Conservation (phyloP, 2,888 invertebrate genomes). For the Keiferia lycopersicella region DNA sequence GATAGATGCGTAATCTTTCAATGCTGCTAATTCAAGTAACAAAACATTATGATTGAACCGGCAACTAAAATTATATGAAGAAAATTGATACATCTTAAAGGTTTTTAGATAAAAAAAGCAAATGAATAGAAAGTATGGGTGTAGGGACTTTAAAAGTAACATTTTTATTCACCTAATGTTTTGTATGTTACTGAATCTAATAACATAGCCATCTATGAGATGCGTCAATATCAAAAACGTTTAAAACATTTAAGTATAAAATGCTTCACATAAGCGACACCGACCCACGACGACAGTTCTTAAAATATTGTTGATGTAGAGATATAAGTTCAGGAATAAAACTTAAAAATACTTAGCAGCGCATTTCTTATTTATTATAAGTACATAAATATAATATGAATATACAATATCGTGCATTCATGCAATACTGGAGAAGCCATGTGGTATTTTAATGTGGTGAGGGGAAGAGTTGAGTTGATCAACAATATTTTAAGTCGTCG, state of each 20-base stretch:
- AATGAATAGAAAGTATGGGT: neutral
- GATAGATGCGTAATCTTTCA: neutral
- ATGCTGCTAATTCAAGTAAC: neutral
- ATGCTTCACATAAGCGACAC: conserved; percentile 75
- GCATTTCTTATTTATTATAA: neutral
- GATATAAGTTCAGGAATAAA: conserved; percentile 5
- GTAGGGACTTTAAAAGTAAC: neutral
- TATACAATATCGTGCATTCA: conserved; percentile 43
- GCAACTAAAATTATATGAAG: neutral
- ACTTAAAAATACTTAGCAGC: conserved; percentile 15
- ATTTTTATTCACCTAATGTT: conserved; percentile 7
- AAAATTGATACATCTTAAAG: neutral
- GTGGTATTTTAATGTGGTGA: conserved; percentile 19
- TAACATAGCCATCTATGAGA: conserved; percentile 22
- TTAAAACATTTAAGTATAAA: too few species aligned
- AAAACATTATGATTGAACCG: neutral
- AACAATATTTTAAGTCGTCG: conserved; percentile 71
- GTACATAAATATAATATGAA: conserved; percentile 18
- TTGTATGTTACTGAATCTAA: conserved; percentile 12
- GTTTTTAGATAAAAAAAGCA: neutral
- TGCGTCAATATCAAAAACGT: conserved; percentile 32
- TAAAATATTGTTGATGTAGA: conserved; percentile 67
- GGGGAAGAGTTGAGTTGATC: conserved; percentile 39
- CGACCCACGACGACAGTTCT: conserved; percentile 56
- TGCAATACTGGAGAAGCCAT: conserved; percentile 40